Conservation (phyloP, 2,113 vertebrate genomes). For the Echinops telfairi region DNA sequence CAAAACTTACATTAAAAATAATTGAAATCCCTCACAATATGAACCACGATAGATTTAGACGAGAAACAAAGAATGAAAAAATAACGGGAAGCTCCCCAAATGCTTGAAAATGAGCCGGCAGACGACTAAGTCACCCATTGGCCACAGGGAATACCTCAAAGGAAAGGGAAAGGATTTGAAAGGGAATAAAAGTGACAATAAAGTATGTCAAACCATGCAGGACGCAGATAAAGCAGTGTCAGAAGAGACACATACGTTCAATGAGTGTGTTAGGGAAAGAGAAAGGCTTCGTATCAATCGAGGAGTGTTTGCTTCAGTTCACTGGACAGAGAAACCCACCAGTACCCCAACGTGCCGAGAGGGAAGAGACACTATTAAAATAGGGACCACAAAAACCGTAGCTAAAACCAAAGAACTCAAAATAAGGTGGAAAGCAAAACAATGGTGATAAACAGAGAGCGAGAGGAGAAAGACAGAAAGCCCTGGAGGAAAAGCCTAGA, state of each 20-base stretch:
- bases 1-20: not conserved
- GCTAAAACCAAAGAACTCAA: not conserved
- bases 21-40: not conserved
- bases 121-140: rapidly evolving
- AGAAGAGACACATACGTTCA: not conserved
- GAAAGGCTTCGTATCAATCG: not conserved
- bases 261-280: not conserved
- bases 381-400: not conserved
- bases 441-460: not conserved
- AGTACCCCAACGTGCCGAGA: not conserved
- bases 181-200: not conserved
- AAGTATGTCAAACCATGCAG: too few species aligned
- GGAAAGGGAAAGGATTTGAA: not conserved
- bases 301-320: not conserved
- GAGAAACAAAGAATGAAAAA: not conserved
- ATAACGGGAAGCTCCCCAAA: not conserved
- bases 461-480: not conserved
- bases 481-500: too few species aligned
- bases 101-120: not conserved
- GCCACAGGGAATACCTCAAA: not conserved
- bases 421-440: not conserved
- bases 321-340: not conserved
- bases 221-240: not conserved
- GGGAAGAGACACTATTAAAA: not conserved
- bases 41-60: not conserved